Percentiles rank a stretch among this genome's conserved stretches.
phyloP scores from a whole-genome alignment of 2,797 vertebrate genomes.

The Knipowitschia caucasica region DNA sequence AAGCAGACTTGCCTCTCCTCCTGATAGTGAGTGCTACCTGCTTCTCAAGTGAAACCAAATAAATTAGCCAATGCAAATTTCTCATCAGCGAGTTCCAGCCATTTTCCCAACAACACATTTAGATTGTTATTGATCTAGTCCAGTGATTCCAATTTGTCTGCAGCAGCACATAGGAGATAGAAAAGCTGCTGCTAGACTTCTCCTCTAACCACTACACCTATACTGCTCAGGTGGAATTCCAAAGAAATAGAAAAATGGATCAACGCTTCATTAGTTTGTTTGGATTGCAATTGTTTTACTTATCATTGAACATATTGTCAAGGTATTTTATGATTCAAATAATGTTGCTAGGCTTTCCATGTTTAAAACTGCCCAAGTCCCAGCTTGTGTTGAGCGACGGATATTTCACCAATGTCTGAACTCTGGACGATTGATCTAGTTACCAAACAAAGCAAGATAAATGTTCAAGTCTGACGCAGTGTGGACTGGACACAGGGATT shows the following conservation, averaged over 20 bases:
- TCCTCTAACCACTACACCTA: background rate
- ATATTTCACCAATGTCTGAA: too few species aligned
- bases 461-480: too few species aligned
- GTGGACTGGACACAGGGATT: too few species aligned
- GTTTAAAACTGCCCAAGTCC: too few species aligned
- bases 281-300: too few species aligned
- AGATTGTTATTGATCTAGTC: constrained; percentile 7
- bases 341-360: too few species aligned
- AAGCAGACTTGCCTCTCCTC: background rate
- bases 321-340: background rate
- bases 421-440: too few species aligned
- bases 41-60: constrained; percentile 3
- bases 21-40: background rate
- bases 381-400: too few species aligned
- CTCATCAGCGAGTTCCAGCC: constrained; percentile 3
- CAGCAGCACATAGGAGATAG: constrained; percentile 14
- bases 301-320: too few species aligned
- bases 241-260: too few species aligned
- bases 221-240: too few species aligned
- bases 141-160: constrained; percentile 2
- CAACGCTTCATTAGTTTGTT: background rate
- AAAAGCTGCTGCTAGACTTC: background rate
- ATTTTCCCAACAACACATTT: constrained; percentile 5
- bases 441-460: too few species aligned
- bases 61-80: constrained; percentile 7